phyloP scores from a whole-genome alignment of 2,888 invertebrate species.

The Parasteatoda lunata region DNA sequence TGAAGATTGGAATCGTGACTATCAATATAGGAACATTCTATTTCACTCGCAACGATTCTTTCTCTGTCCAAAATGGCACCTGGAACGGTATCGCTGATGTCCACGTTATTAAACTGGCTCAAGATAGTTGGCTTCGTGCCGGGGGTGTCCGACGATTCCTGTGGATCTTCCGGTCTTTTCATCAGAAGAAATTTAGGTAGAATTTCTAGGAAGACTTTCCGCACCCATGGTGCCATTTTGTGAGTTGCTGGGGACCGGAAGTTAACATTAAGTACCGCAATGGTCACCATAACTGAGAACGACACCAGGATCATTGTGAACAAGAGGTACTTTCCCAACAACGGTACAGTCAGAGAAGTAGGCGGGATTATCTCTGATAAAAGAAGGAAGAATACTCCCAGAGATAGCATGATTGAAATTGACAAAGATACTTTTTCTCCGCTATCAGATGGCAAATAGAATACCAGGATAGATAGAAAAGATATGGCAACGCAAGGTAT shows the following conservation, averaged over 20 bases:
- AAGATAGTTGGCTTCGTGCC: slow-evolving; percentile 46
- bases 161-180: slow-evolving; percentile 86
- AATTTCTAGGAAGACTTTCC: slow-evolving; percentile 84
- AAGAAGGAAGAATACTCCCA: slow-evolving; percentile 99
- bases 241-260: slow-evolving; percentile 87
- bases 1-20: slow-evolving; percentile 15
- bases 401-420: slow-evolving; percentile 97
- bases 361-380: slow-evolving; percentile 99
- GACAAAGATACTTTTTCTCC: slow-evolving; percentile 99
- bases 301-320: slow-evolving; percentile 98
- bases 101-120: slow-evolving; percentile 53
- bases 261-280: slow-evolving; percentile 94
- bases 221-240: slow-evolving; percentile 88
- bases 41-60: slow-evolving; percentile 31
- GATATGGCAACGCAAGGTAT: slow-evolving; percentile 97
- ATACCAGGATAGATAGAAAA: slow-evolving; percentile 94
- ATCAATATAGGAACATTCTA: slow-evolving; percentile 59
- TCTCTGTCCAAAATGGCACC: slow-evolving; percentile 47
- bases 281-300: slow-evolving; percentile 93
- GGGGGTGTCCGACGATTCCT: slow-evolving; percentile 54
- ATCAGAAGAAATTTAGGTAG: slow-evolving; percentile 94
- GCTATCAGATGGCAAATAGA: slow-evolving; percentile 97
- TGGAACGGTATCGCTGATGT: slow-evolving; percentile 60
- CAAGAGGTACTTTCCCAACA: slow-evolving; percentile 95
- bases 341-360: slow-evolving; percentile 94